Evolutionary conservation across 2,888 invertebrate genomes (phyloP).

Genomic region (Mythimna lalbum): DNA sequence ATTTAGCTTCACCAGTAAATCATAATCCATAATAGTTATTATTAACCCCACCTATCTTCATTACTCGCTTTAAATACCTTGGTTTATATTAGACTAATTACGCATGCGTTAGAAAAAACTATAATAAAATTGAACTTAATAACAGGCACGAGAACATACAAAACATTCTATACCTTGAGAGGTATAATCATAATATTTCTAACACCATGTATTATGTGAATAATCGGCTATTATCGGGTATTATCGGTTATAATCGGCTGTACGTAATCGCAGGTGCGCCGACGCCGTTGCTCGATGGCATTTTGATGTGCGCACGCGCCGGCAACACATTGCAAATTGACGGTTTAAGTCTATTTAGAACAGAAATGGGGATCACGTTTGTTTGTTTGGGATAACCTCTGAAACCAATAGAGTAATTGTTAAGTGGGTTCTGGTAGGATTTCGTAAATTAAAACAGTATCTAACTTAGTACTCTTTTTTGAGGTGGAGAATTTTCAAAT

Average conservation of each 20-base stretch:
- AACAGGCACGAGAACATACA: conserved; percentile 42
- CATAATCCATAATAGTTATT: conserved; percentile 32
- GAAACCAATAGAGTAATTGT: conserved; percentile 14
- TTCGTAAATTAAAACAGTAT: background rate
- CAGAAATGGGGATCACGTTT: conserved; percentile 52
- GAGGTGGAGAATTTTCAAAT: background rate
- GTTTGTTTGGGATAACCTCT: conserved; percentile 49
- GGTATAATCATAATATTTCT: conserved; percentile 65
- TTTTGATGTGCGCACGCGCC: conserved; percentile 68
- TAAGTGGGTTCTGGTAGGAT: background rate
- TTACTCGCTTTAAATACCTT: conserved; percentile 55
- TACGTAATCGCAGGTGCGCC: conserved; percentile 69
- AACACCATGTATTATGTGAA: conserved; percentile 67
- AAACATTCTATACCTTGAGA: conserved; percentile 53
- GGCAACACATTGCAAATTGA: conserved; percentile 77
- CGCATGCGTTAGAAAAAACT: conserved; percentile 41
- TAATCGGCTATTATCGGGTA: conserved; percentile 68
- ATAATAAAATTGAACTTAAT: conserved; percentile 49
- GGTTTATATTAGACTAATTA: conserved; percentile 40
- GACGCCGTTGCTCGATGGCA: conserved; percentile 69
- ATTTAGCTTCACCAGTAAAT: conserved; percentile 38
- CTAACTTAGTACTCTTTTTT: background rate
- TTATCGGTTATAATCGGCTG: conserved; percentile 66
- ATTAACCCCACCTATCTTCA: conserved; percentile 40
- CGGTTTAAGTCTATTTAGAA: conserved; percentile 67